Percentiles rank a stretch among this genome's conserved stretches.
Evolutionary conservation across 2,888 invertebrate genomes (phyloP).

Genomic region (Nysson spinosus): DNA sequence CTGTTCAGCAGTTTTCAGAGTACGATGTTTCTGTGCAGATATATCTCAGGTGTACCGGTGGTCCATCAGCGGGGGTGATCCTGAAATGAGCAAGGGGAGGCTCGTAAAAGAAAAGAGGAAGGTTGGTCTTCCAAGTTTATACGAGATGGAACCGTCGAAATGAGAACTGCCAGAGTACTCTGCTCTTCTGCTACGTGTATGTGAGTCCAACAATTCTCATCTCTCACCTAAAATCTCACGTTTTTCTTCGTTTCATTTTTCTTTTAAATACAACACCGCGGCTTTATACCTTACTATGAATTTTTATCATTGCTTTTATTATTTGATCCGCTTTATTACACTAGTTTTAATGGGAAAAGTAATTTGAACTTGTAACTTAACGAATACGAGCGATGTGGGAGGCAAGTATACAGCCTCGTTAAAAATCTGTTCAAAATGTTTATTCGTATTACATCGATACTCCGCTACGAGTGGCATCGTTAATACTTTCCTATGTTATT

Average conservation of each 20-base stretch:
- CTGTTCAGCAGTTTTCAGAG: not conserved
- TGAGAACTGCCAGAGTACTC: not conserved
- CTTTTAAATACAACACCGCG: not conserved
- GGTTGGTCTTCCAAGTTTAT: not conserved
- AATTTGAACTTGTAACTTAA: too few relatives aligned
- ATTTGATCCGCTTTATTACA: too few relatives aligned
- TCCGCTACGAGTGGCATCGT: too few relatives aligned
- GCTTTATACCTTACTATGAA: too few relatives aligned
- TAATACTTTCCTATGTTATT: too few relatives aligned
- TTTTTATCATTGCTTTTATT: too few relatives aligned
- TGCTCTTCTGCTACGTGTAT: not conserved
- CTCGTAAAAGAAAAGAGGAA: constrained; percentile 15
- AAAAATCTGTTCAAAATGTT: too few relatives aligned
- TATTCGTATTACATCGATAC: too few relatives aligned
- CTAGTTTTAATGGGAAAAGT: too few relatives aligned
- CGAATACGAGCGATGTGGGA: too few relatives aligned
- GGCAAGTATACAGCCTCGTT: too few relatives aligned
- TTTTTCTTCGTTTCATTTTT: not conserved
- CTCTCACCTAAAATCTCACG: not conserved
- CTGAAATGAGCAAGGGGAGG: not conserved
- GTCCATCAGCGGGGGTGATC: not conserved
- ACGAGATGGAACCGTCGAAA: not conserved
- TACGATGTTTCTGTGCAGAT: not conserved
- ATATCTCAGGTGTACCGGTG: not conserved
- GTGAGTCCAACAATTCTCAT: not conserved